phyloP scores from a whole-genome alignment of 1,140 invertebrate species.

The Dysdera silvatica region DNA sequence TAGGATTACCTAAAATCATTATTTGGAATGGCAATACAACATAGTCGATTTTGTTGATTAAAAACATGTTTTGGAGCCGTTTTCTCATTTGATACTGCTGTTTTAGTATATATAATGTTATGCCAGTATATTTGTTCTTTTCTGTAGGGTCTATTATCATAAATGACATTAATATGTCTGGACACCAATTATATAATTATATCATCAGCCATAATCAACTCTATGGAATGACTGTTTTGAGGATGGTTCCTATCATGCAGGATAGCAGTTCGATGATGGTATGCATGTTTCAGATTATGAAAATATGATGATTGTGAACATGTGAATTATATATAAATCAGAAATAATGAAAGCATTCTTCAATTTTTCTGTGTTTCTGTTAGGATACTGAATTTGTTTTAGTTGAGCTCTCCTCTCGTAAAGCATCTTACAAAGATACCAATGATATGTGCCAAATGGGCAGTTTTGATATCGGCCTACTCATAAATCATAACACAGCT shows the following conservation, averaged over 20 bases:
- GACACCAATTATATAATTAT: conserved; percentile 62
- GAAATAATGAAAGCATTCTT: conserved; percentile 1
- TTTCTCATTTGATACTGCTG: too few species aligned
- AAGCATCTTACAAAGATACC: conserved; percentile 54
- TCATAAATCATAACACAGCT: conserved; percentile 49
- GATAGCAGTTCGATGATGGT: conserved; percentile 15
- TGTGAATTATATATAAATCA: not conserved
- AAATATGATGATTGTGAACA: too few species aligned
- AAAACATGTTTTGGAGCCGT: too few species aligned
- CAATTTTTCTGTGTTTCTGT: not conserved
- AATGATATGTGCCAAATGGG: conserved; percentile 57
- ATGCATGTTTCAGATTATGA: not conserved
- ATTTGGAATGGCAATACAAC: too few species aligned
- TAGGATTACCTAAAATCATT: too few species aligned
- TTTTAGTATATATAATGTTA: not conserved
- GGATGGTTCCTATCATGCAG: conserved; percentile 53
- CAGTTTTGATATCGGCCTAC: conserved; percentile 61
- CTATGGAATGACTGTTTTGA: conserved; percentile 60
- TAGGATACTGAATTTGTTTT: conserved; percentile 49
- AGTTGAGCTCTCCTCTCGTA: conserved; percentile 53
- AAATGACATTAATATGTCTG: conserved; percentile 54
- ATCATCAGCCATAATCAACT: conserved; percentile 60
- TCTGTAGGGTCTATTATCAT: conserved; percentile 53
- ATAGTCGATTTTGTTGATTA: too few species aligned
- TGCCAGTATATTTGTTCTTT: conserved; percentile 12